Evolutionary conservation across 2,888 invertebrate species (phyloP), one percentile per base, ranked within the genome.

Genomic region (Drosophila infuscata): DNA sequence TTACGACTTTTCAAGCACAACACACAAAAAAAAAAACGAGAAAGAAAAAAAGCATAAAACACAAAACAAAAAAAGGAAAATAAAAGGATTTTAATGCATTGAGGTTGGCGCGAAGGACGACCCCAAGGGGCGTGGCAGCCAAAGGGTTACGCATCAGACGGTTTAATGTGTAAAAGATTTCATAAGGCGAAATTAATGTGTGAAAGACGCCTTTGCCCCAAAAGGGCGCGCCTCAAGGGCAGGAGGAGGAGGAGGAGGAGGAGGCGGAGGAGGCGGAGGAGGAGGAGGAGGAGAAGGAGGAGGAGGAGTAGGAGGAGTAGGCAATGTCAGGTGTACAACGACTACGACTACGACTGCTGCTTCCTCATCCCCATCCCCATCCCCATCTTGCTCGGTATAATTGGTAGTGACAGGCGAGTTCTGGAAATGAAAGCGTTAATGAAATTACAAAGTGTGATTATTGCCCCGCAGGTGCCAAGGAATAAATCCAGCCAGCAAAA

Each of bases 1-100:
- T 89, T 84, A 87, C 85, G 89, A 89, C 89, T 84, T 82, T 88
- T 78, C 38, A 76, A 72, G 81, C 79, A 79, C 68, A 79, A 79
- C 75, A 69, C 75, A 75, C 80, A 69, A 15, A 15, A 25, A 8
- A 20, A 1, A 46, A 20, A 12, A 20, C 8, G 46, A 41, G 12
- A 46, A 25, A 15, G 15, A 25, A 46, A 25, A 25, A 46, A 46
- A 15, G 8, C 25, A 46, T 25, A 25, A 63, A 35, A 46, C 30
- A 60, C 15, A 46, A 58, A 46, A 57, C 36, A 49, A 5, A 12
- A 25, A 64, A 43, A 60, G 20, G 35, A 56, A 60, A 60, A 35
- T 35, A 36, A 60, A 74, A 67, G 70, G 78, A 67, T 83, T 74
- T 85, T 81, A 74, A 84, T 84, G 85, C 70, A 71, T 76, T 75